Evolutionary conservation across 2,797 vertebrate genomes (phyloP).

Genomic region (Bovichtus diacanthus): DNA sequence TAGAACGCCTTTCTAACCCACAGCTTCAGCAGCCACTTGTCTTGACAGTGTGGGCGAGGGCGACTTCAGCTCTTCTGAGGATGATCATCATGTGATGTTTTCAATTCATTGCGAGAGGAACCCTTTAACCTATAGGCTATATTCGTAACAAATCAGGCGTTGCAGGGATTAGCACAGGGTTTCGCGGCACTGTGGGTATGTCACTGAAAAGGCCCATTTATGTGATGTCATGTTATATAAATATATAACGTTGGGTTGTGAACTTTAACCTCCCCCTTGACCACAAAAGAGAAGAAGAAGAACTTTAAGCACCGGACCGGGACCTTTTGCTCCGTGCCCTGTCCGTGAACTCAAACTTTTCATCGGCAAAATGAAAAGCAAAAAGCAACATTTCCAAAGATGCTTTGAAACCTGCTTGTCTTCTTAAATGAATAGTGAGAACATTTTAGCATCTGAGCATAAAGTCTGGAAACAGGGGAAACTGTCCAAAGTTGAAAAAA

Average conservation of each 20-base stretch:
- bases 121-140: background rate
- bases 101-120: background rate
- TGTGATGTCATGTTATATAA: too few species aligned
- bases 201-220: too few species aligned
- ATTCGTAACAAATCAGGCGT: too few species aligned
- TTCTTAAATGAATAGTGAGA: background rate
- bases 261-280: too few species aligned
- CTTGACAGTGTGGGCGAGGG: background rate
- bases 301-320: too few species aligned
- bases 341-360: too few species aligned
- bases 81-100: constrained; percentile 19
- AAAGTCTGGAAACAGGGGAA: background rate
- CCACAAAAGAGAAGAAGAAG: too few species aligned
- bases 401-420: background rate
- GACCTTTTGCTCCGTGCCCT: too few species aligned
- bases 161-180: too few species aligned
- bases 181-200: too few species aligned
- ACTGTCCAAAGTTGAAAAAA: background rate
- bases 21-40: constrained; percentile 7
- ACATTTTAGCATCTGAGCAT: background rate
- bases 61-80: background rate
- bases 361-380: too few species aligned
- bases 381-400: constrained; percentile 1
- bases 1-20: background rate
- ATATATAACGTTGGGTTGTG: too few species aligned